These are phyloP conservation scores for Pseudomyrmex pallidus DNA, from an alignment of 1,140 invertebrate species.

Conservation along the genomic window DNA sequence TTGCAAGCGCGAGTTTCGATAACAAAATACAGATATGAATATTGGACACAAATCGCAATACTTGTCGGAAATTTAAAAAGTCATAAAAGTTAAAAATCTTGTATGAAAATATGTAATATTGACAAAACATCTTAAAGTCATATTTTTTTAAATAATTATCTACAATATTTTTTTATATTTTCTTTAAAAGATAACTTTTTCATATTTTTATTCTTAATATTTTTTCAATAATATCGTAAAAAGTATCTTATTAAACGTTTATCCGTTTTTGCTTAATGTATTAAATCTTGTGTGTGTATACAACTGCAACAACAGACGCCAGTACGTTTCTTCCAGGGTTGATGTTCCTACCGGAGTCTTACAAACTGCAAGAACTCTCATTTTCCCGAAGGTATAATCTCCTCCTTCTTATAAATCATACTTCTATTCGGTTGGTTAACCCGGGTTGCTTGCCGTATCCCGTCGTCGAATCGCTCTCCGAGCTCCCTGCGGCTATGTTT, in stretches of 20 bases:
- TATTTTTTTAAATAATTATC: no score
- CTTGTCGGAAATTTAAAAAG: background rate
- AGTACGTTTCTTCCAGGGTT: constrained; percentile 24
- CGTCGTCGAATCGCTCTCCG: constrained; percentile 26
- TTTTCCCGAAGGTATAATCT: constrained; percentile 45
- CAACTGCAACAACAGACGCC: background rate
- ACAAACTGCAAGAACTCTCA: constrained; percentile 55
- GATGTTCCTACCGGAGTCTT: constrained; percentile 10
- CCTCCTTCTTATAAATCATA: constrained; percentile 75
- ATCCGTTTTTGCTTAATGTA: background rate
- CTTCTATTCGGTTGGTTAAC: constrained; percentile 75
- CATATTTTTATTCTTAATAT: no score
- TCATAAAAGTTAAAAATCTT: no score
- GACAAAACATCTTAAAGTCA: no score
- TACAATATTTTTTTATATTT: no score
- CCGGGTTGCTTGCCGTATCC: constrained; percentile 51
- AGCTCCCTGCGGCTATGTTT: constrained; percentile 67
- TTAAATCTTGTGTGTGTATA: background rate
- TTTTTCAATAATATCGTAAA: background rate
- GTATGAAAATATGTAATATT: no score
- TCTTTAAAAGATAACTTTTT: no score
- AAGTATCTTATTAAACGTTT: background rate
- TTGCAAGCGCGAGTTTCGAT: constrained; percentile 1
- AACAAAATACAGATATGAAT: constrained; percentile 10
- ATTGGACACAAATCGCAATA: background rate